These are phyloP conservation scores for Diphyllodes magnificus DNA, from an alignment of 2,113 vertebrate genomes.

Conservation along the genomic window DNA sequence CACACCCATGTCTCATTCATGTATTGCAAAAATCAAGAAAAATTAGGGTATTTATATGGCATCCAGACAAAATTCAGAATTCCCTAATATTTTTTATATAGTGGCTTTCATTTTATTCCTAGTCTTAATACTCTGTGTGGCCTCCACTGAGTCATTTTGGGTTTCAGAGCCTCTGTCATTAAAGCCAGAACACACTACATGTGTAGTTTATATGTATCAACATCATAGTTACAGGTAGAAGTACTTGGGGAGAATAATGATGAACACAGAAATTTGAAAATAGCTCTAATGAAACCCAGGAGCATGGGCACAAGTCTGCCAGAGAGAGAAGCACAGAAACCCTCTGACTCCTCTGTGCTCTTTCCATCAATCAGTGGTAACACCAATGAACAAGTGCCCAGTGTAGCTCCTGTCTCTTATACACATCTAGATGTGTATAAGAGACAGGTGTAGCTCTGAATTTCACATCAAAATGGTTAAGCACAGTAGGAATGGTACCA, in stretches of 20 bases:
- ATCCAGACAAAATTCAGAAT: neutral
- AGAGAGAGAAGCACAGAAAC: neutral
- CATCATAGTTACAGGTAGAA: neutral
- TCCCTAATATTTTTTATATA: neutral
- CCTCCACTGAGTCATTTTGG: neutral
- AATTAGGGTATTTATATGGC: neutral
- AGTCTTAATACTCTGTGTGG: neutral
- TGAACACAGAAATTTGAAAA: neutral
- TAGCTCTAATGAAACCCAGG: neutral
- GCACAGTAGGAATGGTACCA: neutral
- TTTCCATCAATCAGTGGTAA: neutral
- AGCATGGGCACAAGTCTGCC: neutral
- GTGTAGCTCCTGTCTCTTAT: no score
- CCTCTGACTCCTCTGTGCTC: fast-evolving
- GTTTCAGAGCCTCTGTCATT: neutral
- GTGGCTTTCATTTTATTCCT: neutral
- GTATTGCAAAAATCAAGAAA: neutral
- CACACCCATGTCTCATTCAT: neutral
- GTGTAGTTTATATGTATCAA: neutral
- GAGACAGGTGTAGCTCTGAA: neutral
- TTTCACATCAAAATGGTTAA: neutral
- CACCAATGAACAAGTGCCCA: neutral
- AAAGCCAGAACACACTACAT: neutral
- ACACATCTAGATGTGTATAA: no score
- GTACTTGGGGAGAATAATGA: neutral